Evolutionary conservation across 1,140 invertebrate genomes (phyloP).

Genomic region (Caerostris darwini): DNA sequence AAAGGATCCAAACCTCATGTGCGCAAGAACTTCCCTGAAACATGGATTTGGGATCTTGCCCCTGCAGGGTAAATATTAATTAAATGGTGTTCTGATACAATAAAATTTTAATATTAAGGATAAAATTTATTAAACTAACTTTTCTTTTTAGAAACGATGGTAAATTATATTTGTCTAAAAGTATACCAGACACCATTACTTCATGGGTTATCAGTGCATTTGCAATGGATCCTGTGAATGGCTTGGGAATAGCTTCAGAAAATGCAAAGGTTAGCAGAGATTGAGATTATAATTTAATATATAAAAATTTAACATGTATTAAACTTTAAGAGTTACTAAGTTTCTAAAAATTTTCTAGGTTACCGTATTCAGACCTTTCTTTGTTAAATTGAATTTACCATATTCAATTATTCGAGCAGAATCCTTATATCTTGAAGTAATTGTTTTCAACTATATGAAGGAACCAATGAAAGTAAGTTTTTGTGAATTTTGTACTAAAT

Average conservation of each 20-base stretch:
- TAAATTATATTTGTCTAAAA: slow-evolving; percentile 82
- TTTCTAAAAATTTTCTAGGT: slow-evolving; percentile 82
- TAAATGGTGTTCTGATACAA: neutral
- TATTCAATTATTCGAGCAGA: slow-evolving; percentile 95
- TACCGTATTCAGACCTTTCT: slow-evolving; percentile 93
- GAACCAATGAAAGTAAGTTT: slow-evolving; percentile 85
- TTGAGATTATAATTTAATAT: neutral
- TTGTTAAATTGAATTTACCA: slow-evolving; percentile 92
- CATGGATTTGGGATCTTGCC: slow-evolving; percentile 82
- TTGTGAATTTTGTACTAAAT: neutral
- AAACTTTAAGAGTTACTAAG: no score
- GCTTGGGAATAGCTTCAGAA: slow-evolving; percentile 90
- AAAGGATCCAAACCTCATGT: slow-evolving; percentile 67
- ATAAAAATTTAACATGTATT: neutral
- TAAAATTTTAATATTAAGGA: neutral
- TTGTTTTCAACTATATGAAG: slow-evolving; percentile 95
- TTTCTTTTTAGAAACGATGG: slow-evolving; percentile 83
- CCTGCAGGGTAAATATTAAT: slow-evolving; percentile 80
- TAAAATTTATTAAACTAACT: neutral
- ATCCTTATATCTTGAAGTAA: slow-evolving; percentile 92
- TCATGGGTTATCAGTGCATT: slow-evolving; percentile 97
- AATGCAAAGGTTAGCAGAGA: slow-evolving; percentile 84
- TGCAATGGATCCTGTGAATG: slow-evolving; percentile 91
- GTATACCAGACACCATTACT: slow-evolving; percentile 93
- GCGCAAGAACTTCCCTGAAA: slow-evolving; percentile 82